These are phyloP conservation scores for Amiota communis DNA, from an alignment of 2,888 invertebrate genomes.

Conservation along the genomic window DNA sequence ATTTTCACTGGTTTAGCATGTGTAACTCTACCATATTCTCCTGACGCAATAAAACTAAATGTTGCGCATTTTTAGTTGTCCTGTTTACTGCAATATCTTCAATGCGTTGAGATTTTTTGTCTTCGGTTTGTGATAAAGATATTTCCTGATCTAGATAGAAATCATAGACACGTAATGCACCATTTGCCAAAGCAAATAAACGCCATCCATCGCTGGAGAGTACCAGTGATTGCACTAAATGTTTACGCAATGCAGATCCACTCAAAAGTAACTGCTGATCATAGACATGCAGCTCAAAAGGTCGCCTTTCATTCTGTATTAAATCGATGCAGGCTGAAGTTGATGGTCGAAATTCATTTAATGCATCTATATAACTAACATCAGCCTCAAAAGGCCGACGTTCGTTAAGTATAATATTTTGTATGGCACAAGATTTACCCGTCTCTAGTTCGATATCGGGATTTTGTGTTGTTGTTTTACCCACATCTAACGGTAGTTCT, in stretches of 20 bases:
- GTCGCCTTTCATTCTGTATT: constrained; percentile 59
- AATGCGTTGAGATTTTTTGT: constrained; percentile 35
- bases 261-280: constrained; percentile 69
- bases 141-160: constrained; percentile 65
- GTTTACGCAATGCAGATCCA: constrained; percentile 66
- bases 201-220: constrained; percentile 68
- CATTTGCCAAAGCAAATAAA: constrained; percentile 68
- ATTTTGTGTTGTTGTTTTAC: neutral
- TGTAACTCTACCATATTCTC: constrained; percentile 55
- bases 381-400: constrained; percentile 54
- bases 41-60: constrained; percentile 51
- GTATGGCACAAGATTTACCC: constrained; percentile 72
- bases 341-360: constrained; percentile 55
- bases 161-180: constrained; percentile 64
- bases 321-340: constrained; percentile 57
- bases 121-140: neutral
- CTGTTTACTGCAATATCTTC: constrained; percentile 58
- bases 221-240: constrained; percentile 66
- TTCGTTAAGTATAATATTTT: constrained; percentile 71
- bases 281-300: constrained; percentile 63
- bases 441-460: constrained; percentile 49
- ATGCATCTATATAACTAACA: constrained; percentile 20
- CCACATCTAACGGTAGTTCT: neutral
- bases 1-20: constrained; percentile 34
- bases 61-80: constrained; percentile 47